A percentile compares a stretch with the other conserved stretches of the same genome.
These are phyloP conservation scores for Tachystola acroxantha DNA, from an alignment of 2,888 invertebrate species.

Conservation along the genomic window DNA sequence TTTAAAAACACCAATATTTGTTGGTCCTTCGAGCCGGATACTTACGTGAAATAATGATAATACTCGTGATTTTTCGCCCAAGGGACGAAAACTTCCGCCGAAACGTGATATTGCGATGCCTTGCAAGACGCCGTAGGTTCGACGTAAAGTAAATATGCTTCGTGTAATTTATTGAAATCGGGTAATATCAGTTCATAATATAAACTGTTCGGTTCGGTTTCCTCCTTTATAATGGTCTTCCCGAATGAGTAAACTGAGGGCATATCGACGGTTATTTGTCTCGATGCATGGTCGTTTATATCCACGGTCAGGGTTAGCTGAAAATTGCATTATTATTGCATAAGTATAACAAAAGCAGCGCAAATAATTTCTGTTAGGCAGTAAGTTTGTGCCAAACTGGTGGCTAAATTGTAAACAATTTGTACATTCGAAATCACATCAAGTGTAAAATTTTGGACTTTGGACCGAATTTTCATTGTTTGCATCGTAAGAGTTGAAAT, in stretches of 20 bases:
- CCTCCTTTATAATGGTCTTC: slow-evolving; percentile 56
- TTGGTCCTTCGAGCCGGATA: slow-evolving; percentile 17
- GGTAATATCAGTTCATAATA: slow-evolving; percentile 80
- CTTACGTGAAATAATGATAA: slow-evolving; percentile 80
- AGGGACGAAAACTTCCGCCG: slow-evolving; percentile 80
- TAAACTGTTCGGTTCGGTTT: slow-evolving; percentile 77
- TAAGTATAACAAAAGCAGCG: too few species aligned
- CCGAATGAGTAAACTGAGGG: slow-evolving; percentile 47
- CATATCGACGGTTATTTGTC: slow-evolving; percentile 46
- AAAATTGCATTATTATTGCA: too few species aligned
- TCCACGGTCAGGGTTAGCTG: slow-evolving; percentile 82
- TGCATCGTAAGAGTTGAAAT: too few species aligned
- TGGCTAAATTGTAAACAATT: too few species aligned
- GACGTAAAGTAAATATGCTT: slow-evolving; percentile 79
- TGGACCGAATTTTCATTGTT: too few species aligned
- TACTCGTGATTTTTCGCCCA: slow-evolving; percentile 82
- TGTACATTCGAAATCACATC: too few species aligned
- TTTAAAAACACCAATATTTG: too few species aligned
- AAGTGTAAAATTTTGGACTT: too few species aligned
- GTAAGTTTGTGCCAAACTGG: too few species aligned
- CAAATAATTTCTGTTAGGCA: too few species aligned
- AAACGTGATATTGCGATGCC: slow-evolving; percentile 70
- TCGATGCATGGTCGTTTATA: slow-evolving; percentile 71
- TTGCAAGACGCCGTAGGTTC: slow-evolving; percentile 70
- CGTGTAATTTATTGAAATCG: slow-evolving; percentile 77